Percentiles rank a stretch among this genome's conserved stretches.
Conservation (phyloP, 2,113 vertebrate genomes). For the Ailuropoda melanoleuca region DNA sequence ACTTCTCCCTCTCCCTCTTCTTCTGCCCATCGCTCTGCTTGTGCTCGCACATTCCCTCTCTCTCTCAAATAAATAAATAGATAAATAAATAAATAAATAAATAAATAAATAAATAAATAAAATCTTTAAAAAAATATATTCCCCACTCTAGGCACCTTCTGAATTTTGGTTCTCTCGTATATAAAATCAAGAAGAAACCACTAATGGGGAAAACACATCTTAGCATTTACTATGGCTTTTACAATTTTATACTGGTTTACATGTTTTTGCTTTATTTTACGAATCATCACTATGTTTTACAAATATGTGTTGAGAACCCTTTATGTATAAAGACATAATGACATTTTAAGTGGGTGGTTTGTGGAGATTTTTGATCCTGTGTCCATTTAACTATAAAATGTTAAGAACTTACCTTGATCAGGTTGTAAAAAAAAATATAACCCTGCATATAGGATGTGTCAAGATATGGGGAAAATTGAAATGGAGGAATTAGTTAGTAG, state of each 20-base stretch:
- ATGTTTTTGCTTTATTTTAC: background rate
- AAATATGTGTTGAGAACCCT: background rate
- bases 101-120: background rate
- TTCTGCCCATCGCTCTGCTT: background rate
- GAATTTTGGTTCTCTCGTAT: background rate
- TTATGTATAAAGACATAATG: background rate
- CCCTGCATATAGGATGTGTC: background rate
- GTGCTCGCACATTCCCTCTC: background rate
- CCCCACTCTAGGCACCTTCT: background rate
- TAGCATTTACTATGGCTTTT: background rate
- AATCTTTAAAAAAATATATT: background rate
- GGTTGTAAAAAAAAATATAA: background rate
- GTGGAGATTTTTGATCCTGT: background rate
- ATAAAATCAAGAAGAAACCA: background rate
- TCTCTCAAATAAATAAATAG: background rate
- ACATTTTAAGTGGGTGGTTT: background rate
- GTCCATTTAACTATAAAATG: background rate
- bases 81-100: background rate
- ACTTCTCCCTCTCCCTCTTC: background rate
- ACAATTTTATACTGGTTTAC: background rate
- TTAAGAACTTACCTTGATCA: background rate
- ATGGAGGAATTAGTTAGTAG: slow-evolving; percentile 32
- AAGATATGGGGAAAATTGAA: background rate
- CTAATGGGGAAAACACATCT: background rate
- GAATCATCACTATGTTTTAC: background rate